phyloP scores from a whole-genome alignment of 2,888 invertebrate genomes.

The Ornithoptera priamus region DNA sequence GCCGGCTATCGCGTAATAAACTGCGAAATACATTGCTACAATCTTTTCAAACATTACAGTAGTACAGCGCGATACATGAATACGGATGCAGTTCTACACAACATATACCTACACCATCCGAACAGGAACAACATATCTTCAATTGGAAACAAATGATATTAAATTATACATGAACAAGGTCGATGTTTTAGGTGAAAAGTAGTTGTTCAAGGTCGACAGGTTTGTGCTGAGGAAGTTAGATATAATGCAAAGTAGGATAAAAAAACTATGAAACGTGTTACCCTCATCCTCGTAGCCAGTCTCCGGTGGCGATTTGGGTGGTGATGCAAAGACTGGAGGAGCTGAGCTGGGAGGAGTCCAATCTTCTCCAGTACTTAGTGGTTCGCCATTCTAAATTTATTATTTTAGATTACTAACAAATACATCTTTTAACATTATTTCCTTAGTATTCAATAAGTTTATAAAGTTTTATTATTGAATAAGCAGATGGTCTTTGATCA shows the following conservation, averaged over 20 bases:
- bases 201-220: slow-evolving; percentile 44
- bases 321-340: slow-evolving; percentile 87
- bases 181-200: slow-evolving; percentile 2
- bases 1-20: slow-evolving; percentile 50
- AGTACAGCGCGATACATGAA: slow-evolving; percentile 38
- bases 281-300: slow-evolving; percentile 54
- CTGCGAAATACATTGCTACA: slow-evolving; percentile 44
- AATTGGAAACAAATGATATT: slow-evolving; percentile 22
- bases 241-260: slow-evolving; percentile 27
- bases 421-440: no score
- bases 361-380: slow-evolving; percentile 83
- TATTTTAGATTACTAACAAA: background rate
- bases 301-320: slow-evolving; percentile 78
- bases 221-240: slow-evolving; percentile 36
- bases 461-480: no score
- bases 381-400: slow-evolving; percentile 82
- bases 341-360: slow-evolving; percentile 87
- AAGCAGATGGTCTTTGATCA: no score
- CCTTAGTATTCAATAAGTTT: no score
- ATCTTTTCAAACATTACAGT: slow-evolving; percentile 36
- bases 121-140: slow-evolving; percentile 43
- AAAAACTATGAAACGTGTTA: slow-evolving; percentile 42
- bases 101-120: slow-evolving; percentile 41
- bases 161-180: slow-evolving; percentile 23
- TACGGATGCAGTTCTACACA: slow-evolving; percentile 40